A percentile compares a stretch with the other conserved stretches of the same genome.
Evolutionary conservation across 2,888 invertebrate genomes (phyloP).

Genomic region (Anoncus sp.): DNA sequence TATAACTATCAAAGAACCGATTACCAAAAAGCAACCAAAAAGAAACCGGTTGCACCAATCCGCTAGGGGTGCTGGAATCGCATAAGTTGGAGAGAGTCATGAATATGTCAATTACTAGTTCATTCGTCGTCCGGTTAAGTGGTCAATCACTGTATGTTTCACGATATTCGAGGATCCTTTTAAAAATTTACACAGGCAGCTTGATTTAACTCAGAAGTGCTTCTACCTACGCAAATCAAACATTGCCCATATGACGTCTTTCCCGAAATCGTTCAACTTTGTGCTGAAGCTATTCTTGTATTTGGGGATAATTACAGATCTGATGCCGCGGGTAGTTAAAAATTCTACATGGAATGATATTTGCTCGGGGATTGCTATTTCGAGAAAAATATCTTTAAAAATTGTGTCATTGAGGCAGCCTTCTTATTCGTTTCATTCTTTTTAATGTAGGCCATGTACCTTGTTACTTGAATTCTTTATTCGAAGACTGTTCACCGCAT

Average conservation of each 20-base stretch:
- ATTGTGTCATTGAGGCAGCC: too few relatives aligned
- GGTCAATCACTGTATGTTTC: not conserved
- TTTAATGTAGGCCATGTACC: too few relatives aligned
- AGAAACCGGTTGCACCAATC: too few relatives aligned
- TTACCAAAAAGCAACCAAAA: constrained; percentile 9
- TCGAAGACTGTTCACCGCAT: too few relatives aligned
- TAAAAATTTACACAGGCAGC: not conserved
- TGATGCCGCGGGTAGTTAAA: not conserved
- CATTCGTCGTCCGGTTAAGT: not conserved
- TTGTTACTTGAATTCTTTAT: too few relatives aligned
- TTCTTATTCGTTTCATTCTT: too few relatives aligned
- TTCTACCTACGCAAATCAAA: not conserved
- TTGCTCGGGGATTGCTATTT: too few relatives aligned
- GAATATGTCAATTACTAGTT: not conserved
- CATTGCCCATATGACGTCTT: not conserved
- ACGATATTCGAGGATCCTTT: not conserved
- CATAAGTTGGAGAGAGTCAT: not conserved
- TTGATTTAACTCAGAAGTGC: not conserved
- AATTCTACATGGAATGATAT: too few relatives aligned
- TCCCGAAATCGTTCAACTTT: not conserved
- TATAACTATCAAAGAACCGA: not conserved
- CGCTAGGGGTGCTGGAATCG: too few relatives aligned
- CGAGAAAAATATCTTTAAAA: too few relatives aligned
- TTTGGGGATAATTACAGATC: not conserved
- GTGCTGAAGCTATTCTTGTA: not conserved